A percentile compares a stretch with the other conserved stretches of the same genome.
phyloP scores from a whole-genome alignment of 2,113 vertebrate genomes.

The Recurvirostra avosetta region DNA sequence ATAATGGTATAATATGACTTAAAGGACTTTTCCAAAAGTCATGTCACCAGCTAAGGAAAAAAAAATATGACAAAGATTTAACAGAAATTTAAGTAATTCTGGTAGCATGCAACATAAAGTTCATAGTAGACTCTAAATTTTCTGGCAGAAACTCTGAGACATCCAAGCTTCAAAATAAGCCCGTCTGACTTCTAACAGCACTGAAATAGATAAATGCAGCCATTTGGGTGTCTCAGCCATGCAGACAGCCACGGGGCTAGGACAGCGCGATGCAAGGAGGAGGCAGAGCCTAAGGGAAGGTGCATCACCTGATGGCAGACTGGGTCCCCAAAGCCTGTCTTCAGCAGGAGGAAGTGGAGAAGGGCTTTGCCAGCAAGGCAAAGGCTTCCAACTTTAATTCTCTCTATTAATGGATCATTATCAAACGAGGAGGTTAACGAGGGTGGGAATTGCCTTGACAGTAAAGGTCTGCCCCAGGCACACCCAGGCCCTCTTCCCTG shows the following conservation, averaged over 20 bases:
- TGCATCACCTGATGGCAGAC: background rate
- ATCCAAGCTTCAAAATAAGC: conserved; percentile 5
- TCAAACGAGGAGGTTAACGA: background rate
- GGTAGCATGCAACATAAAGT: conserved; percentile 37
- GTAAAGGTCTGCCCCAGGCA: background rate
- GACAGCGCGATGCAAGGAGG: background rate
- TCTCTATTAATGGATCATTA: conserved; percentile 38
- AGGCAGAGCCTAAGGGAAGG: conserved; percentile 19
- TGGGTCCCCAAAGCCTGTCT: background rate
- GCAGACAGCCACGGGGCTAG: background rate
- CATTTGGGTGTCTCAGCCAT: background rate
- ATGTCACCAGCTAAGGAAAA: conserved; percentile 9
- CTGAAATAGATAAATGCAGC: background rate
- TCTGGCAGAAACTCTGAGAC: conserved; percentile 38
- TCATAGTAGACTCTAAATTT: conserved; percentile 35
- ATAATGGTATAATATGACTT: conserved; percentile 41
- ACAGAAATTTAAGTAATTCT: conserved; percentile 51
- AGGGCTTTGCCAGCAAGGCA: conserved; percentile 26
- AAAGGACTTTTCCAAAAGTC: conserved; percentile 30
- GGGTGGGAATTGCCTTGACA: background rate
- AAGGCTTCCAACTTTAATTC: conserved; percentile 35
- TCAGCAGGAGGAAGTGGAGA: background rate
- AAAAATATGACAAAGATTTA: conserved; percentile 28
- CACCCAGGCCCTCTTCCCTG: background rate
- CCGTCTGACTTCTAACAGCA: background rate